Percentiles rank a stretch among this genome's conserved stretches.
These are phyloP conservation scores for Megalopta genalis DNA, from an alignment of 1,140 invertebrate species.

Conservation along the genomic window DNA sequence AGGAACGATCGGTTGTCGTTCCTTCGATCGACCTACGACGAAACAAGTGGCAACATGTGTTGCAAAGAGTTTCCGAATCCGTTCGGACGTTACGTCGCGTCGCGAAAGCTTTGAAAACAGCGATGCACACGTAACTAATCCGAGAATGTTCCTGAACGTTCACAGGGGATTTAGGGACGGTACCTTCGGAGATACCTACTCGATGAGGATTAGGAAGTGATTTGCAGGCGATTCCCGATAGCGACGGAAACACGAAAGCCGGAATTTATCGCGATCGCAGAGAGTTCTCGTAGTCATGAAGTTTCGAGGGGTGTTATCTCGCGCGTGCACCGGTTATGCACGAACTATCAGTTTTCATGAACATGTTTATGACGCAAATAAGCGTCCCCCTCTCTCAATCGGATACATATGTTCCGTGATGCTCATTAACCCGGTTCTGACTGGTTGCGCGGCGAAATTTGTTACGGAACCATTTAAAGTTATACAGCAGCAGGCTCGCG, in stretches of 20 bases:
- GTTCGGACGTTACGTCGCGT: neutral
- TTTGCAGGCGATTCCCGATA: slow-evolving; percentile 72
- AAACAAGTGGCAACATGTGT: neutral
- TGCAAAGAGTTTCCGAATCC: neutral
- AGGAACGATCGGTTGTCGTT: neutral
- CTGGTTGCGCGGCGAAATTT: slow-evolving; percentile 9
- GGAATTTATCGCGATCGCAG: slow-evolving; percentile 72
- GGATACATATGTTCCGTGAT: slow-evolving; percentile 47
- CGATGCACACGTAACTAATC: slow-evolving; percentile 39
- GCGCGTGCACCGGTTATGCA: slow-evolving; percentile 66
- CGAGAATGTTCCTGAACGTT: slow-evolving; percentile 49
- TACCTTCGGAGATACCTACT: slow-evolving; percentile 63
- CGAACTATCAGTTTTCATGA: slow-evolving; percentile 64
- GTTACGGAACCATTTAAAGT: slow-evolving; percentile 2
- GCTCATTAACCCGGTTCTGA: slow-evolving; percentile 44
- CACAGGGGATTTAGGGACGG: slow-evolving; percentile 60
- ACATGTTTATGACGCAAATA: slow-evolving; percentile 57
- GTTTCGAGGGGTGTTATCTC: slow-evolving; percentile 67
- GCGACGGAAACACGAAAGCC: slow-evolving; percentile 67
- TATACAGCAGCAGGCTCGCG: neutral
- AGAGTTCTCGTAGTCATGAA: slow-evolving; percentile 68
- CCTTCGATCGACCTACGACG: too few species aligned
- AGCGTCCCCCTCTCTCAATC: slow-evolving; percentile 24
- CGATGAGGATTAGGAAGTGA: slow-evolving; percentile 71
- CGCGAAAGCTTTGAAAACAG: slow-evolving; percentile 35